phyloP scores from a whole-genome alignment of 2,888 invertebrate species.

The Leptopilina myrica region DNA sequence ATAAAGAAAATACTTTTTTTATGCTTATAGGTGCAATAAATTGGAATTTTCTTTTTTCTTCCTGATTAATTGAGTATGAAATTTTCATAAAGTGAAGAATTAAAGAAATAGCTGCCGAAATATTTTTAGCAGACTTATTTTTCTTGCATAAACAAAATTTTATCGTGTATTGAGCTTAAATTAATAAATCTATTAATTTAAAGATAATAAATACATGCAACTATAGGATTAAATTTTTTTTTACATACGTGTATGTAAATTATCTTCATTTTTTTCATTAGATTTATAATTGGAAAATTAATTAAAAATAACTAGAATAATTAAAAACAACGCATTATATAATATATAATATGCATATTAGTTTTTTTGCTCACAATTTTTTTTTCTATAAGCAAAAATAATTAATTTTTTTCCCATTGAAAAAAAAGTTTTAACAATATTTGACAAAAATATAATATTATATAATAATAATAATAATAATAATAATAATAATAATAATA shows the following conservation, averaged over 20 bases:
- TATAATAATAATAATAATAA: slow-evolving; percentile 20
- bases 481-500: slow-evolving; percentile 12
- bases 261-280: background rate
- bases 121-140: background rate
- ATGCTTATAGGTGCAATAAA: background rate
- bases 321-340: background rate
- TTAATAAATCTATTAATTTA: background rate
- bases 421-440: background rate
- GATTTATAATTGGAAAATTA: background rate
- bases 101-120: background rate
- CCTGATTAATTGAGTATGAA: background rate
- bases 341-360: no score
- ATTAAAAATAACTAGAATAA: slow-evolving; percentile 4
- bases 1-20: background rate
- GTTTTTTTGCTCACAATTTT: background rate
- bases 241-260: background rate
- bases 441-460: slow-evolving; percentile 29
- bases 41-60: background rate
- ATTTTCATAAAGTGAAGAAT: background rate
- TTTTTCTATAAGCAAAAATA: background rate
- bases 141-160: background rate
- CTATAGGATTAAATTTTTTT: background rate
- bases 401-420: background rate
- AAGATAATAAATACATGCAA: slow-evolving; percentile 15
- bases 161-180: slow-evolving; percentile 1